Base-by-base conservation (phyloP, 2,113 vertebrate genomes). In the Cisticola juncidis region DNA sequence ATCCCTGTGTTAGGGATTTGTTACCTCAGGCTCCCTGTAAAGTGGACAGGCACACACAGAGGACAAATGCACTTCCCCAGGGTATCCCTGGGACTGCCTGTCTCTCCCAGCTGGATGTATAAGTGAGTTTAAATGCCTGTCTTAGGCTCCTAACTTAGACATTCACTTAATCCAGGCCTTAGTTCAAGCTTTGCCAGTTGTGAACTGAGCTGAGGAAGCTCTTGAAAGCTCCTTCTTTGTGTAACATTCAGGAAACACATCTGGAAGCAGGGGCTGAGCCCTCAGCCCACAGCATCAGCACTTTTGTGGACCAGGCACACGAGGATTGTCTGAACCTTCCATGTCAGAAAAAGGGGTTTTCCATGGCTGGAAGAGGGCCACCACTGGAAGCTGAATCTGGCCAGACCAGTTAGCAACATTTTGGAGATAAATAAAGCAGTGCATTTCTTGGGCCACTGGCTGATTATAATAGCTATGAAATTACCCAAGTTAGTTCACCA, bases 401-500 rank as follows among this genome's bases (percentile, higher is more conserved):
- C 68, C 83, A 95, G 79, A 66, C 42, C 60, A 88, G 81, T 96
- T 81, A 96, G 79, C 64, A 95, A 60, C 82, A 61, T 92, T 93
- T 92, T 92, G 1, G 72, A 9, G 92, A 95, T 84, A 92, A 93
- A 96, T 70, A 86, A 70, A 85, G 81, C 71, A n/a, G 47, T 47
- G 56, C 76, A 74, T 81, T 95, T 72, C 93, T 94, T 68, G 68
- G 76, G 88, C 94, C 93, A 78, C 58, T 96, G 56, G 86, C 79
- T 96, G 93, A 95, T 95, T 92, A 53, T 86, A 95, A 96, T 92
- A 95, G 82, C 84, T 97, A 95, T 92, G 81, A 96, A 93, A 97
- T 94, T 91, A 88, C 88, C 80, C 92, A 42, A 93, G 94, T 94
- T 93, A 95, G 81, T 48, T 96, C 91, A 94, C 80, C 90, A 91